Base-by-base conservation (phyloP, 2,888 invertebrate species). In the Pteria penguin region DNA sequence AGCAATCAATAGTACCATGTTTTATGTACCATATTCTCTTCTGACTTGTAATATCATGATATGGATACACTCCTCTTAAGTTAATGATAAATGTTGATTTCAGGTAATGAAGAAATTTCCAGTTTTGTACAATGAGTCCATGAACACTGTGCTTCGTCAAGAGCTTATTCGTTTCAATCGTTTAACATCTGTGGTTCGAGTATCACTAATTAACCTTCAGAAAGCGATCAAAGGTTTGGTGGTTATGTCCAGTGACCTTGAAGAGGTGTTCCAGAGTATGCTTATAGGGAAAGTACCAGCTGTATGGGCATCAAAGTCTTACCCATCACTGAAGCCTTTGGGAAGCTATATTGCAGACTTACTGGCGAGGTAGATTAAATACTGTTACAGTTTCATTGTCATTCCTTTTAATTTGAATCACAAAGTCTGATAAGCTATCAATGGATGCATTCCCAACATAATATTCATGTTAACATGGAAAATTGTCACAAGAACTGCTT, bases 311-410 rank as follows among this genome's bases (percentile, higher is more conserved):
- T 83, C 91, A 18, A 92, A 92, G 82, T 92, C 92, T 14, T 92
- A 92, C 80, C 92, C 92, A 1, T 92, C 92, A 5, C 87, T 92
- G 33, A 92, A 92, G 85, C 92, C 92, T 24, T 86, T 92, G 11
- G 92, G 92, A 11, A 89, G 91, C 74, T 92, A 92, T 79, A 87
- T 92, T 32, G 86, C 88, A 26, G 92, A 92, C 81, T 84, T 98
- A 82, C 92, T 95, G 65, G 94, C 95, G 70, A 94, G 97, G 91
- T 91, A 76, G 62, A 73, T 65, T n/a, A n/a, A n/a, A n/a, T n/a
- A n/a, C n/a, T n/a, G n/a, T n/a, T n/a, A n/a, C n/a, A n/a, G n/a
- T n/a, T n/a, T n/a, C n/a, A n/a, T n/a, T n/a, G n/a, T n/a, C n/a
- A n/a, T n/a, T n/a, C n/a, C n/a, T n/a, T n/a, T n/a, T n/a, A n/a